Conservation (phyloP, 2,797 vertebrate species). For the Alca torda region DNA sequence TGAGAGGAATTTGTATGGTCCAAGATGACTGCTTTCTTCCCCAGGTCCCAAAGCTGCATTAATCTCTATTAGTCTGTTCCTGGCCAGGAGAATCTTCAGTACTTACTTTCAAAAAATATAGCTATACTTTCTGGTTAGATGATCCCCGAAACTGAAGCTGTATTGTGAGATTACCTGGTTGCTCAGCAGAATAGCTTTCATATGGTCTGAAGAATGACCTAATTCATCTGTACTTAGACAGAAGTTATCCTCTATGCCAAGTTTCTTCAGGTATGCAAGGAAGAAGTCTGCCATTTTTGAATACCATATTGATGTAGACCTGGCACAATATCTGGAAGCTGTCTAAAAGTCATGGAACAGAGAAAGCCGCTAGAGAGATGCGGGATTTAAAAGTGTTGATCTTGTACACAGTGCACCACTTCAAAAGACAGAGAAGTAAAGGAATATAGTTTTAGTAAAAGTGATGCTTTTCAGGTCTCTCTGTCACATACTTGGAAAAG, state of each 20-base stretch:
- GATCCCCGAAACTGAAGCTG: neutral
- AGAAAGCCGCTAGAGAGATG: neutral
- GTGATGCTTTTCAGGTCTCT: neutral
- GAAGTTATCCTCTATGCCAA: neutral
- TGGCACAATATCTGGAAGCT: neutral
- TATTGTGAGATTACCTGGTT: neutral
- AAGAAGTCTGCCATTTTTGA: neutral
- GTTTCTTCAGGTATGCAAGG: neutral
- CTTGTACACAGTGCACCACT: neutral
- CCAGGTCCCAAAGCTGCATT: neutral
- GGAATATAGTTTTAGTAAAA: neutral
- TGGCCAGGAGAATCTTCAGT: neutral
- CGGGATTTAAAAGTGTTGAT: neutral
- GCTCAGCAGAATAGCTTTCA: neutral
- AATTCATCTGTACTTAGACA: neutral
- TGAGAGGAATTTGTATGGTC: neutral
- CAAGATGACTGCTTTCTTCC: neutral
- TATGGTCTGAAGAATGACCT: neutral
- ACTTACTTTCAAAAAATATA: neutral
- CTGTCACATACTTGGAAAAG: constrained; percentile 22
- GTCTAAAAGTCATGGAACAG: neutral
- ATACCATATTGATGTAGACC: neutral
- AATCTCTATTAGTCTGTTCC: neutral
- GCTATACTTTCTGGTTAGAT: neutral
- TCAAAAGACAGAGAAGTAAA: neutral